Base-by-base conservation (phyloP, 2,797 vertebrate species). In the Carduelis carduelis region DNA sequence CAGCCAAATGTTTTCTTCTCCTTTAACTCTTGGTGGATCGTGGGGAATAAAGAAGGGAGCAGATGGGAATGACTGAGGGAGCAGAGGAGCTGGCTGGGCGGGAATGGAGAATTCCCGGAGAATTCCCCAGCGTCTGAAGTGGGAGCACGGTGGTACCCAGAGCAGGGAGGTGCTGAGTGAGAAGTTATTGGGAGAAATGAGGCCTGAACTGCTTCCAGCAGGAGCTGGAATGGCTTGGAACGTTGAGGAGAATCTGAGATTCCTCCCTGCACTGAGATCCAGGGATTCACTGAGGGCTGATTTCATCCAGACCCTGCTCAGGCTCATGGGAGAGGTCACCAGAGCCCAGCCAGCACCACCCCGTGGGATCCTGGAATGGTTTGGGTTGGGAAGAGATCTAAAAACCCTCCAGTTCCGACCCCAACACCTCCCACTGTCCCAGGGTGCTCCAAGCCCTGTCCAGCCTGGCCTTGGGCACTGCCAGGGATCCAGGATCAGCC, bases 1-100 rank as follows among this genome's bases (percentile, higher is more conserved):
- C 97, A 97, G 93, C 89, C 96, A 81, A 96, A 93, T 74, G 95
- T 96, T 96, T 95, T 91, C 95, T 94, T 87, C 96, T 93, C 52
- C 83, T 84, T 96, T 97, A 96, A 66, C 89, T 93, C 96, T 95
- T 96, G 65, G 87, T 94, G 82, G 84, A 28, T 90, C 43, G 0
- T 2, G 8, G 1, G 18, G 83, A 68, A 88, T 83, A 69, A 91
- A 89, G 39, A 60, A 63, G 5, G 17, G 66, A 50, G 32, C 66
- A 60, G 91, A 21, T 22, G 5, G 17, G 78, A 74, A 88, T 82
- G 43, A 81, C 63, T 46, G 79, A 84, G 74, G 50, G 83, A 28
- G 11, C 63, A 57, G 87, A n/a, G 3, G 8, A 10, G 78, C 68
- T 59, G 92, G 35, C 61, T 65, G 91, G 72, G 90, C 37, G 4